These are phyloP conservation scores for Eumerus sabulonum DNA, from an alignment of 2,888 invertebrate genomes.

Conservation along the genomic window DNA sequence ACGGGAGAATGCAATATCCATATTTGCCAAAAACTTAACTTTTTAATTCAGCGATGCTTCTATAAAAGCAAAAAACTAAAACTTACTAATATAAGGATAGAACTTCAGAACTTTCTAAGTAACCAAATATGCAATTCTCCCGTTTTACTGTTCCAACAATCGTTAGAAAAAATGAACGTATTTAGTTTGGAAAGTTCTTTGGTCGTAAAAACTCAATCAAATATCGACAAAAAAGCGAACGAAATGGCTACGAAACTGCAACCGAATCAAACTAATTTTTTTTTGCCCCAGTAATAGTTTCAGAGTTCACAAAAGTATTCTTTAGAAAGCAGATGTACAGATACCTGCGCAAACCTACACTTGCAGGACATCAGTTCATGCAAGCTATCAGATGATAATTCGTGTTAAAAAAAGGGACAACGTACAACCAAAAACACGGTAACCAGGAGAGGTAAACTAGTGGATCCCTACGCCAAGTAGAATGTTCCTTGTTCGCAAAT, in stretches of 20 bases:
- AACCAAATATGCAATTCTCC: too few relatives aligned
- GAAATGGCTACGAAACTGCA: not conserved
- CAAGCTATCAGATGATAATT: slow-evolving; percentile 61
- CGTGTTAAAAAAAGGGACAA: slow-evolving; percentile 5
- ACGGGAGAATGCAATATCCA: too few relatives aligned
- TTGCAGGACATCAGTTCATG: slow-evolving; percentile 44
- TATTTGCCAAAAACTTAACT: too few relatives aligned
- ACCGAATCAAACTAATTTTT: not conserved
- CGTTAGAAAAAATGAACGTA: too few relatives aligned
- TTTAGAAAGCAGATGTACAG: slow-evolving; percentile 32
- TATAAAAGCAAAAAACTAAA: too few relatives aligned
- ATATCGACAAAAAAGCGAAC: slow-evolving; percentile 22
- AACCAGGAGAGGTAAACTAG: slow-evolving; percentile 29
- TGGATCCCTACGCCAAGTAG: slow-evolving; percentile 48
- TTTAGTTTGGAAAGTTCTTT: too few relatives aligned
- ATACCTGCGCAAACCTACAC: slow-evolving; percentile 37
- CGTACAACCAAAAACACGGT: slow-evolving; percentile 12
- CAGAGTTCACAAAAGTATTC: slow-evolving; percentile 11
- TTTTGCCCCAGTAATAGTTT: not conserved
- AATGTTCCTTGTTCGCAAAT: slow-evolving; percentile 58
- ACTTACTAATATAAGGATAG: too few relatives aligned
- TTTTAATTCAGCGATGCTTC: too few relatives aligned
- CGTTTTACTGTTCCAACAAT: too few relatives aligned
- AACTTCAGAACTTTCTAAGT: too few relatives aligned
- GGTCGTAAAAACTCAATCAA: slow-evolving; percentile 12